Base-by-base conservation (phyloP, 2,797 vertebrate genomes). In the Pogoniulus pusillus region DNA sequence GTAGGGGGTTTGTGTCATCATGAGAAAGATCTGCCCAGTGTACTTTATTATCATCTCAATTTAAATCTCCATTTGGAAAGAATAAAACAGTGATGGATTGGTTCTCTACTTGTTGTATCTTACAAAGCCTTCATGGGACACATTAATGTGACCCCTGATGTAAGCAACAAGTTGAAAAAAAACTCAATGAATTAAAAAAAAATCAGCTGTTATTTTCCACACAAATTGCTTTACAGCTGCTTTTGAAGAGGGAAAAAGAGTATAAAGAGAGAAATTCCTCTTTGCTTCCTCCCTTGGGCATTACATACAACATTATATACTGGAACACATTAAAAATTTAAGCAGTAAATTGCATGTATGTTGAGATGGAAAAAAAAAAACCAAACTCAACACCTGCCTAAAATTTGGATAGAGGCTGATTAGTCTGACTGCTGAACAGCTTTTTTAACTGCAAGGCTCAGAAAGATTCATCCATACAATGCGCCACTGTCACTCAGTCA, bases 401-500 rank as follows among this genome's bases (percentile, higher is more conserved):
- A 91, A 91, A 94, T 94, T 92, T 91, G 66, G 32, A 82, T 51
- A 79, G 41, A 86, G 58, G 53, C 20, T 59, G 59, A 93, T 89
- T 93, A 79, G 81, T 95, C 80, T 74, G 81, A 86, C 68, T 85
- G 59, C 86, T 87, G 74, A 94, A 71, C 53, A 93, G 79, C 86
- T 71, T 95, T 90, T 94, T 81, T 69, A 92, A 41, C 51, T 51
- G 58, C 39, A 69, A 69, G 34, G 43, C 89, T 92, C 78, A 71
- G 55, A 94, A 89, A 93, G 70, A 95, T 79, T 80, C 85, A 95
- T 71, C 80, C 22, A 32, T 82, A 96, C 68, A 94, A 94, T 89
- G 64, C 62, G 58, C 54, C 57, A 51, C 92, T 95, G 94, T 95
- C 95, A 96, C 26, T 95, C 95, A 94, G 74, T 94, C 87, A 93